Evolutionary conservation across 2,888 invertebrate species (phyloP), one percentile per base, ranked within the genome.

Genomic region (Norana najaformis): DNA sequence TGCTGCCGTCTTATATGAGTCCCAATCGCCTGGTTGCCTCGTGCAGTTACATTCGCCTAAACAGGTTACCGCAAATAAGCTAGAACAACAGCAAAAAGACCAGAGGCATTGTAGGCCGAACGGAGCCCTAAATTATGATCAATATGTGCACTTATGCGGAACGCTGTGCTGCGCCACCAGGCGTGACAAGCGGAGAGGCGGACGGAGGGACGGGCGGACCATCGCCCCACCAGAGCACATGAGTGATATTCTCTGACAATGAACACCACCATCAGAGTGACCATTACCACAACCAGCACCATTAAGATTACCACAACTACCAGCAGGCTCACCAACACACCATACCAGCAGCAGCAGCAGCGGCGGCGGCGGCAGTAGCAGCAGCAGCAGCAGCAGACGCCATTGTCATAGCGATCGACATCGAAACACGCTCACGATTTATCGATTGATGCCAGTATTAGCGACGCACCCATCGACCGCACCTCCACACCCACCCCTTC

Each of bases 371-470:
- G 53, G 53, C 35, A 35, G 83, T n/a, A 37, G 35, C 36, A 35
- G 83, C 35, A 83, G 83, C 34, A 83, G 83, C 35, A 83, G 16
- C 37, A 1, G 85, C 37, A 37, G 85, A 85, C 36, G 85, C 85
- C 85, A 37, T 85, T 85, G 85, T 35, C 85, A 37, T 37, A 37
- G 35, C 85, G 36, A 85, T 85, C 85, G 85, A 85, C 37, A 37
- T 85, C 85, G 36, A 37, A 35, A 35, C 36, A 36, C 35, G 85
- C 85, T 85, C 37, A 85, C 85, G 85, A 85, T 85, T 85, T 85
- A 85, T 85, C 85, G 85, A 85, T 85, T 37, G 36, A n/a, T 37
- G 85, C 37, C 85, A 35, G 36, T 85, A 36, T 36, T 85, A 85
- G 35, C 85, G 36, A n/a, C 85, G 85, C 13, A 37, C 85, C 85